These are phyloP conservation scores for Anguilla marmorata DNA, from an alignment of 2,797 vertebrate genomes.

Conservation along the genomic window DNA sequence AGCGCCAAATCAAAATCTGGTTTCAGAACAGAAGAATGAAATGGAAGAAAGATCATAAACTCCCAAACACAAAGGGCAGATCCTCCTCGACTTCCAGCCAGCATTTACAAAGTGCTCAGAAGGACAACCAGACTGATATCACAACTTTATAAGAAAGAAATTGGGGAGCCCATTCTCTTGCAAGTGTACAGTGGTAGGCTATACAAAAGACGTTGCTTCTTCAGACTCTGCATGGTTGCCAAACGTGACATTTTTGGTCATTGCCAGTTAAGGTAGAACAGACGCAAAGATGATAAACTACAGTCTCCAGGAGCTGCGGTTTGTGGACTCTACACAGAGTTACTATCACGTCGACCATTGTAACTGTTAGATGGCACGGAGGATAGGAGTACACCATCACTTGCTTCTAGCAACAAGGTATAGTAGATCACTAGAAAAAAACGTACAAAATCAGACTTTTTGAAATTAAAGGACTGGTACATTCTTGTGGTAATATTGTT, in stretches of 20 bases:
- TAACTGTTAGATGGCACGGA: constrained; percentile 59
- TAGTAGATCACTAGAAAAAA: constrained; percentile 58
- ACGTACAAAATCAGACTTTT: constrained; percentile 56
- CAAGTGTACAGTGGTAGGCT: constrained; percentile 59
- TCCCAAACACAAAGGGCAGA: constrained; percentile 97
- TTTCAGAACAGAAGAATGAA: constrained; percentile 99
- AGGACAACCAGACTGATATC: constrained; percentile 95
- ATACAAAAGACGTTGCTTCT: constrained; percentile 76
- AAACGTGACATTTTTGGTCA: constrained; percentile 75
- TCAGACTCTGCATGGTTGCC: constrained; percentile 85
- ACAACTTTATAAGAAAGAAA: constrained; percentile 88
- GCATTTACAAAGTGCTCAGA: constrained; percentile 86
- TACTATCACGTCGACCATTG: constrained; percentile 63
- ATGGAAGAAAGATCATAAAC: constrained; percentile 99
- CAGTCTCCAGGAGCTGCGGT: constrained; percentile 70
- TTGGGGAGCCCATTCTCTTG: constrained; percentile 63
- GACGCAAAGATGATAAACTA: constrained; percentile 56
- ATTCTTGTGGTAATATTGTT: constrained; percentile 60
- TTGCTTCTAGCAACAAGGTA: constrained; percentile 55
- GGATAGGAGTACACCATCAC: constrained; percentile 50
- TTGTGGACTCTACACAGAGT: constrained; percentile 62
- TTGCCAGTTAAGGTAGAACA: constrained; percentile 66
- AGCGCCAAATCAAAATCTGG: constrained; percentile 99
- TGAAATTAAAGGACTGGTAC: constrained; percentile 64
- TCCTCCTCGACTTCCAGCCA: constrained; percentile 81